Base-by-base conservation (phyloP, 2,797 vertebrate genomes). In the Discoglossus pictus region DNA sequence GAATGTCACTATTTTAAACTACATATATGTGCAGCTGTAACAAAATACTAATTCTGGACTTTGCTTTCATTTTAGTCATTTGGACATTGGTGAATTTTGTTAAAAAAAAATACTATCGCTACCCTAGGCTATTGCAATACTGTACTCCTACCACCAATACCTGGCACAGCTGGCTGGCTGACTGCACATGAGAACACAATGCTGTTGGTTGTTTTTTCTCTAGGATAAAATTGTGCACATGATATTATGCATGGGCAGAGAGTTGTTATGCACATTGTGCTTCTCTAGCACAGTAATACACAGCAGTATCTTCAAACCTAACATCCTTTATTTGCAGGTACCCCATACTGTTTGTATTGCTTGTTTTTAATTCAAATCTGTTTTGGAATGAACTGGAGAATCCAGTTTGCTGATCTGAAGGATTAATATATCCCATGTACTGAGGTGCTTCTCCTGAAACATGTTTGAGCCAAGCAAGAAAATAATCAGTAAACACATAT, bases 241-340 rank as follows among this genome's bases (percentile, higher is more conserved):
- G 39, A 43, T 6, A 27, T 43, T 25, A 11, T 17, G 42, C 47
- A 61, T 35, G 17, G 16, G 25, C 1, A 15, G 27, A 10, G 20
- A 8, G 23, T 27, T 20, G 15, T 18, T 3, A 36, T 47, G 25
- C 11, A n/a, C n/a, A 24, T 31, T 54, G 50, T 25, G 52, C 9
- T 2, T 13, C n/a, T 56, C 10, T 17, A 27, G 63, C 63, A 36
- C 63, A 65, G 52, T 39, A 25, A 39, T 65, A 65, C 3, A 35
- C 3, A 25, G 63, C 63, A 27, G 31, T 12, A 27, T 65, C 63
- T 48, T 35, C n/a, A 9, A 6, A 24, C 2, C 7, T 21, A 15
- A 48, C 17, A 12, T 48, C 16, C 6, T 36, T 24, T 23, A 61
- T 61, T 11, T 11, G n/a, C 43, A 61, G 44, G 20, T 61, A 48